phyloP scores from a whole-genome alignment of 1,140 invertebrate species.

The Cotesia typhae region DNA sequence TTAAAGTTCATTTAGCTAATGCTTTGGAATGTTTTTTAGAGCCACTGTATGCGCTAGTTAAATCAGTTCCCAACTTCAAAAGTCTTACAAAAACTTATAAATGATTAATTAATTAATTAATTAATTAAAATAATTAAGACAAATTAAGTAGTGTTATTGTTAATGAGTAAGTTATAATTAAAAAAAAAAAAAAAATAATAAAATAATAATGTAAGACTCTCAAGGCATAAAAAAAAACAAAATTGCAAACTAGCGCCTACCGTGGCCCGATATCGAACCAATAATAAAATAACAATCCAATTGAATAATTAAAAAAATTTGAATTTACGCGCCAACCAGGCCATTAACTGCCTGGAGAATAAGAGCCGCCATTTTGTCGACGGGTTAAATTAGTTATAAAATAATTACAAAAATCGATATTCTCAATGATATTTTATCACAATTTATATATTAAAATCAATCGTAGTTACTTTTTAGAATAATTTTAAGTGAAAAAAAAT shows the following conservation, averaged over 20 bases:
- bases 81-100: slow-evolving; percentile 20
- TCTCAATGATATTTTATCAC: not conserved
- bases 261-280: slow-evolving; percentile 27
- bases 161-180: too few relatives aligned
- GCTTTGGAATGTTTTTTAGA: not conserved
- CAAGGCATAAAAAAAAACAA: slow-evolving; percentile 25
- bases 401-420: not conserved
- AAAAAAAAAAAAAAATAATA: not conserved
- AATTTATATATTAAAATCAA: too few relatives aligned
- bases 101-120: not conserved
- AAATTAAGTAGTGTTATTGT: not conserved
- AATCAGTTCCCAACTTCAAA: slow-evolving; percentile 19
- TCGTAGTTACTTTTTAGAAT: too few relatives aligned
- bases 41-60: slow-evolving; percentile 24
- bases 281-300: slow-evolving; percentile 19
- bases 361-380: too few relatives aligned
- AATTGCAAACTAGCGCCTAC: slow-evolving; percentile 26
- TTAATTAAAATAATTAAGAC: slow-evolving; percentile 11
- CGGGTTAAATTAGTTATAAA: too few relatives aligned
- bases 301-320: not conserved
- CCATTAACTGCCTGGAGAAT: not conserved
- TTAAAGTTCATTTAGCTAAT: not conserved
- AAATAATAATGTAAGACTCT: slow-evolving; percentile 22
- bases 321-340: slow-evolving; percentile 9
- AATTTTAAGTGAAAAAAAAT: too few relatives aligned